Conservation (phyloP, 37 sponge, comb jelly and placozoan genomes). For the Petrosia ficiformis region DNA sequence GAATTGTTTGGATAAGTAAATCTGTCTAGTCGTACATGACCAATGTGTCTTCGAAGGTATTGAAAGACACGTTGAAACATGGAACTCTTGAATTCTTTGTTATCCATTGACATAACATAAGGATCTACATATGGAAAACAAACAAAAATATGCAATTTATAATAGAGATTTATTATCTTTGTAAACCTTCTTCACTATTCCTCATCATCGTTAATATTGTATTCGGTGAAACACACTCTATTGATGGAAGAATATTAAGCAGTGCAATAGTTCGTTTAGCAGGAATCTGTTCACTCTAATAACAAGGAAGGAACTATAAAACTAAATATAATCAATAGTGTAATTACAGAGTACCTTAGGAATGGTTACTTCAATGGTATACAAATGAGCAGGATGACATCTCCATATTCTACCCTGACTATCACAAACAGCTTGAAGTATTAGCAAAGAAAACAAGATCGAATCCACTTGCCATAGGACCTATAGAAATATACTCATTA, state of each 20-base stretch:
- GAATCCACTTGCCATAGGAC: constrained; percentile 41
- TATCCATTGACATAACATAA: constrained; percentile 20
- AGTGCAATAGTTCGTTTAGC: constrained; percentile 1
- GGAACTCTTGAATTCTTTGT: constrained; percentile 21
- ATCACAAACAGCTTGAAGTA: constrained; percentile 31
- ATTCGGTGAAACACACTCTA: constrained; percentile 28
- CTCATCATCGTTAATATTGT: not conserved
- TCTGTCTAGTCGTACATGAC: constrained; percentile 3
- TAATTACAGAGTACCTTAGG: not conserved
- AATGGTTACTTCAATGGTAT: constrained; percentile 30
- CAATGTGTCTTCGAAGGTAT: constrained; percentile 43
- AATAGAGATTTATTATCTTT: not conserved
- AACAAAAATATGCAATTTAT: not conserved
- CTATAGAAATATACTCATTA: no score
- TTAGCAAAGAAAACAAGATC: constrained; percentile 43
- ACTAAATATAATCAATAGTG: not conserved
- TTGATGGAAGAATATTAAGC: constrained; percentile 28
- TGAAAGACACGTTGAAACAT: constrained; percentile 63
- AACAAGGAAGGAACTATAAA: constrained; percentile 25
- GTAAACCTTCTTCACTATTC: not conserved
- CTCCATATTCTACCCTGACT: constrained; percentile 58
- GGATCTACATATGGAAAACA: constrained; percentile 9
- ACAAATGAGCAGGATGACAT: constrained; percentile 27
- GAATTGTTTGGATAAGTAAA: constrained; percentile 11
- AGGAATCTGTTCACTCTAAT: not conserved